Evolutionary conservation across 2,888 invertebrate genomes (phyloP), one percentile per base, ranked within the genome.

Genomic region (Thyatira batis): DNA sequence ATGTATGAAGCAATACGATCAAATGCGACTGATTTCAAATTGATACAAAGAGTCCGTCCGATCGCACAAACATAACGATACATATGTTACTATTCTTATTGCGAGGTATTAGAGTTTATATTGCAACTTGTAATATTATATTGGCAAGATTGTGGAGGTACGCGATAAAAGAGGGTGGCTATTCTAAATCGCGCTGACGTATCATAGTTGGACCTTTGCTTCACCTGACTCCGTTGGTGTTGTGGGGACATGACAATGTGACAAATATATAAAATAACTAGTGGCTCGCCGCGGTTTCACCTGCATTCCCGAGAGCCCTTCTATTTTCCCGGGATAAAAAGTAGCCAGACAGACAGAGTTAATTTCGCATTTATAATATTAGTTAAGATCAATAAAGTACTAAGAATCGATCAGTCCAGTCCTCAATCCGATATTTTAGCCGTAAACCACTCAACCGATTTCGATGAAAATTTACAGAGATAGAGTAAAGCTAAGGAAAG

Each of bases 171-270:
- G 78, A 82, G 82, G 89, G 85, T 82, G 85, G 87, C 82, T 82
- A 85, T 88, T 87, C 80, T 75, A 78, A 88, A 88, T 88, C 84
- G 82, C 76, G 89, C 89, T 89, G 89, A 89, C 89, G 85, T 85
- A 85, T 85, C 84, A 86, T 83, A 81, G 79, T 78, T 67, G 82
- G 82, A 86, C 83, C 84, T 82, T 81, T 66, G 80, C 67, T 79
- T 88, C 84, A 89, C 89, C 89, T 89, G 89, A 87, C 79, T 76
- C 71, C 65, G 80, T 78, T 74, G 62, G 71, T 62, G 62, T 73
- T 71, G 65, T 58, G 68, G 59, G 85, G 88, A 87, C 73, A 76
- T 59, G 76, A 60, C 65, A 50, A 45, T 53, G 27, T 23, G 6
- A 13, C 30, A 13, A 10, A 9, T 52, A 43, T 20, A 49, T 27